Evolutionary conservation across 2,888 invertebrate species (phyloP).

Genomic region (Cerastis rubricosa): DNA sequence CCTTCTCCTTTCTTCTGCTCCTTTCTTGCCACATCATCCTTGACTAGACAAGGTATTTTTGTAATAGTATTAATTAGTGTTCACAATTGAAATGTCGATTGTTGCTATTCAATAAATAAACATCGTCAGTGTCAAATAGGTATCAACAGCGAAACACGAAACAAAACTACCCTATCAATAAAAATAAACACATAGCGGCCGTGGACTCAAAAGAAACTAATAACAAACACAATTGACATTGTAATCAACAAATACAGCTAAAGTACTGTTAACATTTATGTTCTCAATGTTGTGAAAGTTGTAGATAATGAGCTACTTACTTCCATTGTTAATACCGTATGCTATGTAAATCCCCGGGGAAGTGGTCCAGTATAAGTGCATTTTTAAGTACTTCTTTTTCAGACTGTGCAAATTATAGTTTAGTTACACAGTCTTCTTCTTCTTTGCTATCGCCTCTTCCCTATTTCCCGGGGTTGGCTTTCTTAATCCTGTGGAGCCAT

Average conservation of each 20-base stretch:
- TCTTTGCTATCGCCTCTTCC: too few relatives aligned
- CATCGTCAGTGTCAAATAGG: background rate
- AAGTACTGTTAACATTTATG: constrained; percentile 34
- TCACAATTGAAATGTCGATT: too few relatives aligned
- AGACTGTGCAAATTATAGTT: background rate
- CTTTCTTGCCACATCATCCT: background rate
- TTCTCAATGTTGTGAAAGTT: constrained; percentile 42
- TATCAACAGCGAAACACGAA: background rate
- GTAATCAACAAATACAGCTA: constrained; percentile 39
- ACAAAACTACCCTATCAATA: constrained; percentile 11
- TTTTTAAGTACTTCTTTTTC: background rate
- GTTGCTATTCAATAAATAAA: constrained; percentile 2
- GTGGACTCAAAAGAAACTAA: constrained; percentile 48
- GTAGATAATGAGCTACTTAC: constrained; percentile 25
- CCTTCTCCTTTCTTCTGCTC: background rate
- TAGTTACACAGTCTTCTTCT: too few relatives aligned
- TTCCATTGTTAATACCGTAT: constrained; percentile 9
- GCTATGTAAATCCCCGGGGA: background rate
- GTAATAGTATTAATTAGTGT: background rate
- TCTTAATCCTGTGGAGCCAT: too few relatives aligned
- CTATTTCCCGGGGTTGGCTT: too few relatives aligned
- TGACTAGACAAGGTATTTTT: background rate
- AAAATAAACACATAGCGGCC: constrained; percentile 42
- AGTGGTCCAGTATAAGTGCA: background rate
- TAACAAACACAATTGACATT: constrained; percentile 53